Percentiles rank a stretch among this genome's conserved stretches.
phyloP scores from a whole-genome alignment of 2,797 vertebrate genomes.

The Rachycentron canadum region DNA sequence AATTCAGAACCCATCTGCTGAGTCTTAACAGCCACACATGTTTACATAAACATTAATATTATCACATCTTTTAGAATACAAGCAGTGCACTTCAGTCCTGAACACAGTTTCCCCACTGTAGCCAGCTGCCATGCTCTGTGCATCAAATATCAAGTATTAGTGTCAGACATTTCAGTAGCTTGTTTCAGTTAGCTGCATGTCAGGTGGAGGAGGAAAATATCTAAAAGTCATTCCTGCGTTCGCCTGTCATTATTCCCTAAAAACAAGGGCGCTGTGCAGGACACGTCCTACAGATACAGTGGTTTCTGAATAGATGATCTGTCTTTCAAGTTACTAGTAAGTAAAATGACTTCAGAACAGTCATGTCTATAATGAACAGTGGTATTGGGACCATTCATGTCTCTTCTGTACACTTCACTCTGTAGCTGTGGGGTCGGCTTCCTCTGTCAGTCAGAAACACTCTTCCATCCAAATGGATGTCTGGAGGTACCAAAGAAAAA shows the following conservation, averaged over 20 bases:
- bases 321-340: not conserved
- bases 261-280: not conserved
- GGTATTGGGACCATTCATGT: not conserved
- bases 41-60: constrained; percentile 35
- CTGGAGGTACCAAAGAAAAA: not conserved
- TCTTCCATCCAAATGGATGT: not conserved
- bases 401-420: not conserved
- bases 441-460: not conserved
- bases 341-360: not conserved
- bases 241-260: not conserved
- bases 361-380: not conserved
- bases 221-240: no score
- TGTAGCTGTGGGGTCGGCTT: not conserved
- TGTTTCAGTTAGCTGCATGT: not conserved
- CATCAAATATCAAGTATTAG: not conserved
- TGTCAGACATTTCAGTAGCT: not conserved
- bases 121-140: not conserved
- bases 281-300: not conserved
- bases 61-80: constrained; percentile 12
- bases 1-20: constrained; percentile 57
- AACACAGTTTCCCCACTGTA: not conserved
- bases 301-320: not conserved
- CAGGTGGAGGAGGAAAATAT: not conserved
- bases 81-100: not conserved
- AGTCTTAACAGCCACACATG: not conserved